These are phyloP conservation scores for Polyommatus icarus DNA, from an alignment of 2,888 invertebrate species.

Conservation along the genomic window DNA sequence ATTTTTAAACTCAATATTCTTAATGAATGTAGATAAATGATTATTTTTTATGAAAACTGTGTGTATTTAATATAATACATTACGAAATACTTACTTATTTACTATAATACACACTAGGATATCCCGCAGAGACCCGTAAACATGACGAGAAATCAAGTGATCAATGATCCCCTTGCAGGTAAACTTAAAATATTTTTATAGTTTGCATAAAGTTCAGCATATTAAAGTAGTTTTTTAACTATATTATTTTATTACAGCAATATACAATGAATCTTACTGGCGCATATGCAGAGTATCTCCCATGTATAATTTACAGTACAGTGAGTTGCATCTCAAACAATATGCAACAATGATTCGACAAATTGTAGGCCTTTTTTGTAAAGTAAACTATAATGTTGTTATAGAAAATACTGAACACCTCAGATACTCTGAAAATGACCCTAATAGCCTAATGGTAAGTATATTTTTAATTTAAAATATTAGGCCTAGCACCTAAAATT, in stretches of 20 bases:
- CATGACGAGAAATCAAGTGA: constrained; percentile 38
- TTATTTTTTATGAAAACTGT: not conserved
- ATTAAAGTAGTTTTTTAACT: not conserved
- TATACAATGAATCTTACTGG: constrained; percentile 70
- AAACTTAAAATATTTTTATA: constrained; percentile 24
- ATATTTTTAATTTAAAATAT: not conserved
- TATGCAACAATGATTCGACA: constrained; percentile 69
- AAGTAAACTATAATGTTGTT: constrained; percentile 62
- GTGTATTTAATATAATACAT: not conserved
- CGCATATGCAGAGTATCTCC: constrained; percentile 65
- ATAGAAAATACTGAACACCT: constrained; percentile 59
- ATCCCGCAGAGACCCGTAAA: not conserved
- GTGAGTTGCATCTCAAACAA: constrained; percentile 63
- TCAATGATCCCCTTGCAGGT: constrained; percentile 50
- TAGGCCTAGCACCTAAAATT: not conserved
- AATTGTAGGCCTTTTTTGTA: constrained; percentile 54
- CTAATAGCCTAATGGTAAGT: constrained; percentile 60
- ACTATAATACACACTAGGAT: not conserved
- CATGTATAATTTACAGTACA: constrained; percentile 60
- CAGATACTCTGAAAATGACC: constrained; percentile 64
- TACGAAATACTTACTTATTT: not conserved
- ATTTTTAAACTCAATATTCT: not conserved
- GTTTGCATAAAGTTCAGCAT: not conserved
- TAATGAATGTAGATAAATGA: too few species aligned
- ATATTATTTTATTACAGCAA: constrained; percentile 50